Conservation (phyloP, 2,797 vertebrate genomes). For the Aselliscus stoliczkanus region DNA sequence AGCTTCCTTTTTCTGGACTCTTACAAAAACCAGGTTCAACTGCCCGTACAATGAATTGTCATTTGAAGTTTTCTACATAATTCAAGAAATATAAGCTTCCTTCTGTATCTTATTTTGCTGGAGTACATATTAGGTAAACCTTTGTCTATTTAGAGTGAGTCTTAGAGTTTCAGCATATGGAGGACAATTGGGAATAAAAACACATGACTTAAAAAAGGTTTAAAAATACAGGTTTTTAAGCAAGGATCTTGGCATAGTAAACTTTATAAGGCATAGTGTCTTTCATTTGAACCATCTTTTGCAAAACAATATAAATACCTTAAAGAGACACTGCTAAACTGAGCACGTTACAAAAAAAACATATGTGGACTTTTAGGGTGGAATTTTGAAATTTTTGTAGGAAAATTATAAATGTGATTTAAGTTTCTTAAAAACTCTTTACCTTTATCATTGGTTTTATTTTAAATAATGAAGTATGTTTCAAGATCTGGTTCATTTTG, state of each 20-base stretch:
- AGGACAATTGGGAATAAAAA: background rate
- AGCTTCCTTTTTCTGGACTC: background rate
- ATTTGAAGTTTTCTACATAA: background rate
- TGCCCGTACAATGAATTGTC: background rate
- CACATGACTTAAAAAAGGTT: background rate
- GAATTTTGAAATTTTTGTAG: background rate
- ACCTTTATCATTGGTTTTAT: background rate
- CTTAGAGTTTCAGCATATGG: background rate
- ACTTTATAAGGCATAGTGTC: background rate
- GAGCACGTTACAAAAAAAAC: background rate
- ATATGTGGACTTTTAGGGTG: background rate
- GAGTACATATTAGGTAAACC: background rate
- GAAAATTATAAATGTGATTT: background rate
- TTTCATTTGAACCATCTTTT: background rate
- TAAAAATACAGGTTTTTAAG: background rate
- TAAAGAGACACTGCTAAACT: background rate
- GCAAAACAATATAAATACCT: background rate
- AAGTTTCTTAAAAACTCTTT: slow-evolving; percentile 11
- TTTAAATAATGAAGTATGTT: slow-evolving; percentile 49
- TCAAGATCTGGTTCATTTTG: slow-evolving; percentile 26
- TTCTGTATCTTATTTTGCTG: background rate
- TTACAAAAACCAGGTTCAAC: background rate
- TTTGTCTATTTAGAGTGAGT: background rate
- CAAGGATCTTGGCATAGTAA: background rate
- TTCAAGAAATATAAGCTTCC: background rate